Percentiles rank a stretch among this genome's conserved stretches.
Evolutionary conservation across 2,113 vertebrate genomes (phyloP).

Genomic region (Catharus minimus): DNA sequence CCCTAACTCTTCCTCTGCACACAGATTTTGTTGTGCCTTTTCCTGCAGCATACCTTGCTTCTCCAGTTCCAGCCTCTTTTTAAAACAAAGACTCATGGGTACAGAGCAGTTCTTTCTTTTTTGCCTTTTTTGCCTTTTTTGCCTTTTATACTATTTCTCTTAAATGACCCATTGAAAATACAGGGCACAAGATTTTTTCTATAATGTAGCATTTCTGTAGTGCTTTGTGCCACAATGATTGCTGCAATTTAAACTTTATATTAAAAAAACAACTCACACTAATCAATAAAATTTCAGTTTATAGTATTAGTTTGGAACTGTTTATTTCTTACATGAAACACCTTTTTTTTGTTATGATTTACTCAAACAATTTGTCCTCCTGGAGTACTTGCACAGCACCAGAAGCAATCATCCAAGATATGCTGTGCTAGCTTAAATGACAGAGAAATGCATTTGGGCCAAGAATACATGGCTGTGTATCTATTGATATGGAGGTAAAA

Average conservation of each 20-base stretch:
- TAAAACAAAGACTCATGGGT: background rate
- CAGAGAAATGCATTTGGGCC: background rate
- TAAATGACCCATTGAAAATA: slow-evolving; percentile 26
- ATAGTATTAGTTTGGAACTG: slow-evolving; percentile 51
- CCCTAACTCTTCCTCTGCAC: background rate
- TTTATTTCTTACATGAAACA: slow-evolving; percentile 58
- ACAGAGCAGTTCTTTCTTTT: background rate
- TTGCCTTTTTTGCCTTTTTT: background rate
- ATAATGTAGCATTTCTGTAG: slow-evolving; percentile 38
- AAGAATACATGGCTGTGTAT: background rate
- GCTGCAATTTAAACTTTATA: slow-evolving; percentile 68
- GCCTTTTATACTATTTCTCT: background rate
- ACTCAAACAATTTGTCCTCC: slow-evolving; percentile 12
- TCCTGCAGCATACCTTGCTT: background rate
- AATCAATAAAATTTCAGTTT: slow-evolving; percentile 68
- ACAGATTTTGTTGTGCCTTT: background rate
- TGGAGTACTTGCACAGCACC: background rate
- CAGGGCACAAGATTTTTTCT: slow-evolving; percentile 46
- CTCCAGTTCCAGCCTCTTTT: background rate
- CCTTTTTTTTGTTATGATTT: slow-evolving; percentile 54
- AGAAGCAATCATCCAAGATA: background rate
- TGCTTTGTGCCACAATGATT: slow-evolving; percentile 56
- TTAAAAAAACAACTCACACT: background rate
- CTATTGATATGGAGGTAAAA: background rate
- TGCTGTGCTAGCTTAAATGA: background rate